Evolutionary conservation across 2,113 vertebrate genomes (phyloP).

Genomic region (Heterochromis multidens): DNA sequence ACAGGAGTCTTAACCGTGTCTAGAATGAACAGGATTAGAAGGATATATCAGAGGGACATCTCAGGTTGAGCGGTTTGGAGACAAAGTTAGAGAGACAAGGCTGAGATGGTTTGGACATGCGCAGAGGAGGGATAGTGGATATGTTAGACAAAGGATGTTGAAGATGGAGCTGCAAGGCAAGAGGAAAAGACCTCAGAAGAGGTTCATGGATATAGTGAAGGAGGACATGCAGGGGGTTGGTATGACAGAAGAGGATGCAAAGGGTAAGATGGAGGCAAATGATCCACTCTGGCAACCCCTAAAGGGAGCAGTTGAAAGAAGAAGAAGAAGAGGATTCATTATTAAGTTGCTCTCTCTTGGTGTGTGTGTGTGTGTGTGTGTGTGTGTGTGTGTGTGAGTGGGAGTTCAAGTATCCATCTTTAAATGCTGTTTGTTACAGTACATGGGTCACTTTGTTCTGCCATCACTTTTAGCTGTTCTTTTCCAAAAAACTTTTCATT

Average conservation of each 20-base stretch:
- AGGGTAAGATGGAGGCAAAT: no score
- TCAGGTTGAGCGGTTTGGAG: no score
- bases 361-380: neutral
- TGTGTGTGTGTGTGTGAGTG: no score
- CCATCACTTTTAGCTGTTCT: neutral
- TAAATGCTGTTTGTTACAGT: no score
- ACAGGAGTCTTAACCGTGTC: no score
- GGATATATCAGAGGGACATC: no score
- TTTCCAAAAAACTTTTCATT: neutral
- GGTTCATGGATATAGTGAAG: no score
- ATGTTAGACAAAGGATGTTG: neutral
- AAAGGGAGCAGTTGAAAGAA: neutral
- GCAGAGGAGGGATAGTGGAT: neutral
- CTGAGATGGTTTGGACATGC: neutral
- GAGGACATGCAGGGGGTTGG: neutral
- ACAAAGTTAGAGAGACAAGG: neutral
- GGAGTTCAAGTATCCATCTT: no score
- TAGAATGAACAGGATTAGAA: no score
- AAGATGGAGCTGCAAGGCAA: neutral
- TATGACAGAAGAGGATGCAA: neutral
- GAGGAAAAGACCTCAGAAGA: no score
- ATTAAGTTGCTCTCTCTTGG: no score
- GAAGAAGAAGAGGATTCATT: no score
- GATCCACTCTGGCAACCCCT: neutral
- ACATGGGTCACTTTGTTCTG: neutral